Conservation (phyloP, 2,113 vertebrate species). For the Vulpes lagopus region DNA sequence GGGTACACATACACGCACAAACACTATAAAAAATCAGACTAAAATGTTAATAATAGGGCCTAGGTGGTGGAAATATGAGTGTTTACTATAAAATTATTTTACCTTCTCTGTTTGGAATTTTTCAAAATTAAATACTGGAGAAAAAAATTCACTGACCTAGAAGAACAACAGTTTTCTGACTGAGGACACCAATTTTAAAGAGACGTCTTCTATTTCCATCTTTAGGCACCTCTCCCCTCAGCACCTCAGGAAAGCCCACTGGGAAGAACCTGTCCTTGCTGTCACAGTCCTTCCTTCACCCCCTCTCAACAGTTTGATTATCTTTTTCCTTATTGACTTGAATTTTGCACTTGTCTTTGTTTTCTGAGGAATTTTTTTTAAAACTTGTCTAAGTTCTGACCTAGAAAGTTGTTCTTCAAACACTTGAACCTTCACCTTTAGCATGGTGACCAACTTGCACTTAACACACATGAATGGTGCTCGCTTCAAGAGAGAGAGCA, state of each 20-base stretch:
- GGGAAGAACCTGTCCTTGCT: background rate
- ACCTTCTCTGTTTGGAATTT: background rate
- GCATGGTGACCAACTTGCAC: background rate
- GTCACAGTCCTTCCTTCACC: background rate
- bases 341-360: slow-evolving; percentile 25
- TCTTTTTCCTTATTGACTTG: background rate
- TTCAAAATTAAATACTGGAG: slow-evolving; percentile 46
- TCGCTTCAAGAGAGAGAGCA: background rate
- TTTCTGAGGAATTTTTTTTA: background rate
- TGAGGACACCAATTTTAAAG: background rate
- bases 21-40: background rate
- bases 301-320: background rate
- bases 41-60: background rate
- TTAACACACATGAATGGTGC: background rate
- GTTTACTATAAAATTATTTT: background rate
- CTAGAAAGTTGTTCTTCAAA: slow-evolving; percentile 1
- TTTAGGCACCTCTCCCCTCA: background rate
- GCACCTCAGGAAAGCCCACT: background rate
- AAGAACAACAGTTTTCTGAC: slow-evolving; percentile 37
- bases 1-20: background rate
- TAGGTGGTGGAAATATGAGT: background rate
- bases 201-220: background rate
- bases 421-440: background rate
- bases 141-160: background rate
- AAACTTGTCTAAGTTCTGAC: background rate